Base-by-base conservation (phyloP, 2,888 invertebrate genomes). In the Octodonta nipae region DNA sequence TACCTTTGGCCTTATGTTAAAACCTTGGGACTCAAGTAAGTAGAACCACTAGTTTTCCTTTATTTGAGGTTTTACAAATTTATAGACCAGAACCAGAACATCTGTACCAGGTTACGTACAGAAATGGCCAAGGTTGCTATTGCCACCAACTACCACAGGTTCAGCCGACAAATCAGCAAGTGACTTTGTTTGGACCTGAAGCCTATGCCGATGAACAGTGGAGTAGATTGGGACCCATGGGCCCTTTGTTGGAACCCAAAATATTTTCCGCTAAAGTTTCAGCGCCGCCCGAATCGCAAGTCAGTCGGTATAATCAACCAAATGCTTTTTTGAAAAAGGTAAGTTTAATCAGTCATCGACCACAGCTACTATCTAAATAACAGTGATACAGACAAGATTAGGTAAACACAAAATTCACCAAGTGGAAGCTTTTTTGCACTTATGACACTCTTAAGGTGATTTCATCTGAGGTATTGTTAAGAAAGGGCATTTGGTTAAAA, bases 241-340 rank as follows among this genome's bases (percentile, higher is more conserved):
- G 73, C 2, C 70, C 69, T 1, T 54, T 75, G 38, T 46, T 73
- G 27, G 75, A 75, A 33, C 73, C 75, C 0, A 73, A 73, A 52
- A 47, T 75, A 27, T 73, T 71, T 43, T 70, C 73, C 0, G 70
- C 68, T 1, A 64, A 66, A 41, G 67, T 71, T 1, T 68, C 66
- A 1, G 65, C 71, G 1, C 61, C 65, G 11, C 73, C 74, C 0
- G 71, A 73, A 45, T 65, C 67, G 0, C 61, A 69, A 0, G 60
- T 66, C 1, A 67, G 68, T 5, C 57, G 66, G 30, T 67, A 65
- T 43, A 65, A 73, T 44, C 73, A 75, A 46, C 74, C 75, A 0
- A 71, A 71, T 40, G 67, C 70, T 0, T 77, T 73, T 51, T 51
- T 75, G 32, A 67, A 55, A 63, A 73, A 74, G 64, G 74, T 73